Evolutionary conservation across 2,797 vertebrate genomes (phyloP), one percentile per base, ranked within the genome.

Genomic region (Gadopsis marmoratus): DNA sequence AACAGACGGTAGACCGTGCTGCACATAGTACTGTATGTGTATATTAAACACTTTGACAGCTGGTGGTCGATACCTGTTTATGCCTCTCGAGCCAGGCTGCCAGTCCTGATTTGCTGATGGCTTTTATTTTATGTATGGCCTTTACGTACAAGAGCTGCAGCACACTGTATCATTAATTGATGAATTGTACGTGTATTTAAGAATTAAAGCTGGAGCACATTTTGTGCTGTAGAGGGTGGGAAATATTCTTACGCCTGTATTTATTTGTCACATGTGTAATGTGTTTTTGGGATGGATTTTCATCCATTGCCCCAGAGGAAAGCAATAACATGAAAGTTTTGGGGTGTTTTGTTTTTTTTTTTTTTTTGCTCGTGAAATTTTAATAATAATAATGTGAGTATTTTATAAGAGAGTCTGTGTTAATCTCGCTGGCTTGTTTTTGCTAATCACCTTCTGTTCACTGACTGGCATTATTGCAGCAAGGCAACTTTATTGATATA

Each of bases 1-100:
- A 45, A 14, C 88, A 88, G 83, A 83, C 60, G 72, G 79, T 1
- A 1, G 47, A 26, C 0, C 70, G 5, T 16, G 37, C 56, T 33
- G 50, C 45, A 61, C 63, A 21, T 21, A 31, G 14, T 6, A 21
- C 69, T 64, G 53, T 17, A 45, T 56, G 59, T 56, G 59, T 69
- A 61, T 58, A 64, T 76, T 26, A 43, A 81, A 61, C 59, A 41
- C 53, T 41, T 2, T 5, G 35, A 29, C 86, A 81, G 71, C 74
- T 81, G 53, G 47, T 33, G 53, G 61, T 39, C 31, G 19, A 33
- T 79, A 41, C 56, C 70, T 66, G 54, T 26, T 73, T 53, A 19
- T 55, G 54, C 37, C 31, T 43, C 53, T 39, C 1, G 2, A 39
- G 17, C n/a, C 63, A 59, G 54, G 48, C 55, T 48, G 69, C 60